These are phyloP conservation scores for Callyntrura guangdongensis DNA, from an alignment of 2,888 invertebrate species.

Conservation along the genomic window DNA sequence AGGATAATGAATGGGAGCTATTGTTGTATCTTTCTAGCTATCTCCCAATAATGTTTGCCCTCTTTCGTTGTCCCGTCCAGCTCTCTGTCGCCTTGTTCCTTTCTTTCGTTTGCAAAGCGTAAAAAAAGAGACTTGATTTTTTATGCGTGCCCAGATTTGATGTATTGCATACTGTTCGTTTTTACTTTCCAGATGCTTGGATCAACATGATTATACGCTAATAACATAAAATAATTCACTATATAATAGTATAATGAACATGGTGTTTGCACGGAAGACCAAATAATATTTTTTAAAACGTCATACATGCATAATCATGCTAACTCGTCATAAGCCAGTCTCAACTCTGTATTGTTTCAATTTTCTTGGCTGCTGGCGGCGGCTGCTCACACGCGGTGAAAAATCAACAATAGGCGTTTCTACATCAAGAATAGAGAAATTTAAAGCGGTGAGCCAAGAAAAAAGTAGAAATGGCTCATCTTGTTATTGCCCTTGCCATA, in stretches of 20 bases:
- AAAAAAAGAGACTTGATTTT: background rate
- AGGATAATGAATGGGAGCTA: slow-evolving; percentile 72
- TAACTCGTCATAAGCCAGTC: background rate
- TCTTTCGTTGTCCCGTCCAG: slow-evolving; percentile 49
- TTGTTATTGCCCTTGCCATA: background rate
- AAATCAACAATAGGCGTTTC: slow-evolving; percentile 67
- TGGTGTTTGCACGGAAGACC: background rate
- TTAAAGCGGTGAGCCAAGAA: slow-evolving; percentile 39
- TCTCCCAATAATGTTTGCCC: slow-evolving; percentile 29
- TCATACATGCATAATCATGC: slow-evolving; percentile 6
- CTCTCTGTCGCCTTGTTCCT: slow-evolving; percentile 26
- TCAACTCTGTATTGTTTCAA: background rate
- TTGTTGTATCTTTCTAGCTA: slow-evolving; percentile 54
- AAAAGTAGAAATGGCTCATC: slow-evolving; percentile 13
- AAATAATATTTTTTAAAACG: background rate
- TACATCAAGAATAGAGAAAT: slow-evolving; percentile 1
- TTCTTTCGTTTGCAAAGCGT: background rate
- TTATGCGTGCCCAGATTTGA: background rate
- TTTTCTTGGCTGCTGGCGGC: background rate
- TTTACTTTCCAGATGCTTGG: background rate
- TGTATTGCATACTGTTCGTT: background rate
- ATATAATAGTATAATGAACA: no score
- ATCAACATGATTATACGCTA: background rate
- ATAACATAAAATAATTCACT: background rate
- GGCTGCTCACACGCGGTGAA: slow-evolving; percentile 27